Evolutionary conservation across 2,888 invertebrate species (phyloP).

Genomic region (Epirrhoe alternata): DNA sequence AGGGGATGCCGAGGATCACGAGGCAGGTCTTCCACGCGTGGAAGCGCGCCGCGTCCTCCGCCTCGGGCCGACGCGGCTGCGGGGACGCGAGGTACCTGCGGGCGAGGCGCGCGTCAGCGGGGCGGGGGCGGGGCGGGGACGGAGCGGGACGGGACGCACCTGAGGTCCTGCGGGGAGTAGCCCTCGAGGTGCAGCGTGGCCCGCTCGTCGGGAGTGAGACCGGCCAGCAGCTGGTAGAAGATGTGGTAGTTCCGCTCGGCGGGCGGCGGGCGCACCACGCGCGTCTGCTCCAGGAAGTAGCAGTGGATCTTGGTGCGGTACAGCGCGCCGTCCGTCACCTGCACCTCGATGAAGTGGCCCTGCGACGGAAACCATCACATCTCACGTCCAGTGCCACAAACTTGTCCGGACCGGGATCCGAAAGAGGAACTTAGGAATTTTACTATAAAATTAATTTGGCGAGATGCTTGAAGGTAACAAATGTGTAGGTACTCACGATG

Average conservation of each 20-base stretch:
- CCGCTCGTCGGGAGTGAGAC: constrained; percentile 93
- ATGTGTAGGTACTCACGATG: constrained; percentile 91
- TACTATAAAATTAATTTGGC: too few relatives aligned
- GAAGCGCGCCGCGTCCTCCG: constrained; percentile 85
- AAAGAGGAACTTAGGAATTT: too few relatives aligned
- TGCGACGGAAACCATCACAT: constrained; percentile 56
- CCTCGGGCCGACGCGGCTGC: constrained; percentile 82
- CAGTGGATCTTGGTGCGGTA: constrained; percentile 98
- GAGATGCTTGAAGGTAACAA: too few relatives aligned
- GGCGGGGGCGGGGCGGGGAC: constrained; percentile 5
- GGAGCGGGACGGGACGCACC: constrained; percentile 75
- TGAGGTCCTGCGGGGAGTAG: constrained; percentile 91
- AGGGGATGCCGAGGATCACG: constrained; percentile 96
- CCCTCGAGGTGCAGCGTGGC: constrained; percentile 94
- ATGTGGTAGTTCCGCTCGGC: constrained; percentile 98
- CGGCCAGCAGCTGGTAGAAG: constrained; percentile 97
- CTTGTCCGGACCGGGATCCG: too few relatives aligned
- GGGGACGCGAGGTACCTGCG: constrained; percentile 89
- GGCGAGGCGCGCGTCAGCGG: not conserved
- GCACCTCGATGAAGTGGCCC: constrained; percentile 98
- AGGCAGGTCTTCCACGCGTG: constrained; percentile 97
- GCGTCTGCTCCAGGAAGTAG: constrained; percentile 97
- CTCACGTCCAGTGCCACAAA: too few relatives aligned
- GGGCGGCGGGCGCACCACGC: constrained; percentile 93
- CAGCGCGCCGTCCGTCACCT: constrained; percentile 97